Evolutionary conservation across 2,888 invertebrate species (phyloP).

Genomic region (Zaprionus lineosus): DNA sequence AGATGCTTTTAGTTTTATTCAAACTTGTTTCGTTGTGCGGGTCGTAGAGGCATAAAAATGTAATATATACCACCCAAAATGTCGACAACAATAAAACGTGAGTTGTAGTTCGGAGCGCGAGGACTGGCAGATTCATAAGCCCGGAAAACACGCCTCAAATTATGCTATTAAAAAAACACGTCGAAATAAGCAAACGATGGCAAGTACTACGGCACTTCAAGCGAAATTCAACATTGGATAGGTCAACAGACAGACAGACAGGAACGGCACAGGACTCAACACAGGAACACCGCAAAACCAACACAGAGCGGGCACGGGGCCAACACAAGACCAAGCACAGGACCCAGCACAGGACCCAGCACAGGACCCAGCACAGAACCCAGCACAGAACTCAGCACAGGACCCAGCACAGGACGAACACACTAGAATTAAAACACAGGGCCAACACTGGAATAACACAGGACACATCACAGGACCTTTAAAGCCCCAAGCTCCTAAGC

Average conservation of each 20-base stretch:
- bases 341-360: background rate
- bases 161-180: constrained; percentile 58
- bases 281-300: background rate
- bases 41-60: constrained; percentile 62
- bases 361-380: no score
- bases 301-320: no score
- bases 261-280: background rate
- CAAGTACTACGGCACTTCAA: no score
- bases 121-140: constrained; percentile 41
- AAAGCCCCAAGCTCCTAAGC: background rate
- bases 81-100: constrained; percentile 60
- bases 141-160: constrained; percentile 39
- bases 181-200: constrained; percentile 11
- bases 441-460: background rate
- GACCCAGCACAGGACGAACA: no score
- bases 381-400: background rate
- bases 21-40: background rate
- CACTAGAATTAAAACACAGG: no score
- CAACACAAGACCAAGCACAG: no score
- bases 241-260: background rate
- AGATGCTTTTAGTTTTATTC: background rate
- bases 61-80: constrained; percentile 66
- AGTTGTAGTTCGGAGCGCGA: constrained; percentile 19
- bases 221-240: no score
- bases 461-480: background rate